Conservation (phyloP, 2,797 vertebrate genomes). For the Molothrus aeneus region DNA sequence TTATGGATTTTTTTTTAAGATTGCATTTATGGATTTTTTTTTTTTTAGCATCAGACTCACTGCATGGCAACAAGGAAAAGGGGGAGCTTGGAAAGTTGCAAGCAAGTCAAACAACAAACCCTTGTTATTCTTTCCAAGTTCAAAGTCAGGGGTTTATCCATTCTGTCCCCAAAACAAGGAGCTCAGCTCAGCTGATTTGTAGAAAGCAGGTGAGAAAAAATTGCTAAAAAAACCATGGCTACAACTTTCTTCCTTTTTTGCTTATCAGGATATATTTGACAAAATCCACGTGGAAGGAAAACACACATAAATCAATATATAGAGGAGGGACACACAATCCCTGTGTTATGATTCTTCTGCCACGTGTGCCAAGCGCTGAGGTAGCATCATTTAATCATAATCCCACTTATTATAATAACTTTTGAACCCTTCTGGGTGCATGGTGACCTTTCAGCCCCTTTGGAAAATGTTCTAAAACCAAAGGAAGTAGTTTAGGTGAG, state of each 20-base stretch:
- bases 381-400: not conserved
- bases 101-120: not conserved
- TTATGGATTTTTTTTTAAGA: not conserved
- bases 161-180: not conserved
- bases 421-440: not conserved
- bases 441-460: not conserved
- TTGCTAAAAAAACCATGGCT: not conserved
- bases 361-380: not conserved
- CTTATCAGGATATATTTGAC: not conserved
- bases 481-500: not conserved
- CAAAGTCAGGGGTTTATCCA: not conserved
- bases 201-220: not conserved
- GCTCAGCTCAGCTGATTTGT: not conserved
- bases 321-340: not conserved
- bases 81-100: not conserved
- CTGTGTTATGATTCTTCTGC: not conserved
- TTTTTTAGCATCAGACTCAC: not conserved
- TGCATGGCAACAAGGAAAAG: not conserved
- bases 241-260: not conserved
- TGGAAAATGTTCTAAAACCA: slow-evolving; percentile 17
- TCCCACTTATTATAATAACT: slow-evolving; percentile 9
- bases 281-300: not conserved
- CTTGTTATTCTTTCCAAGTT: not conserved
- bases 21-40: no score
- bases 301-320: not conserved